phyloP scores from a whole-genome alignment of 2,113 vertebrate species.

The Grammomys dolichurus region DNA sequence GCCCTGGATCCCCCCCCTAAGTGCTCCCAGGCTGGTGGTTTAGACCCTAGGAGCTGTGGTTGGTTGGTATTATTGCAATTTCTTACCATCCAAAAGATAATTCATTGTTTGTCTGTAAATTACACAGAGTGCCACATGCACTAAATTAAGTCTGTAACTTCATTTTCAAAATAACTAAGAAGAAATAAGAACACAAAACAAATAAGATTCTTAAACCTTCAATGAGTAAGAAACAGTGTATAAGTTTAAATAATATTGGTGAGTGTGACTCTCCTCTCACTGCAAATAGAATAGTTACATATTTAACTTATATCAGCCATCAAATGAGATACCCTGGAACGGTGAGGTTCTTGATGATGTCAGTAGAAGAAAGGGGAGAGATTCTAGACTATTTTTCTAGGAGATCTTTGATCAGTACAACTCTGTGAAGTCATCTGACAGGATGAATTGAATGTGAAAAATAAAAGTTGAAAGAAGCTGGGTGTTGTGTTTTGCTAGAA shows the following conservation, averaged over 20 bases:
- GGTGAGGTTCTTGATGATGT: neutral
- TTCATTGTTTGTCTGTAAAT: slow-evolving; percentile 11
- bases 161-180: slow-evolving; percentile 57
- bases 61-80: neutral
- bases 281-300: neutral
- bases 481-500: neutral
- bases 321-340: neutral
- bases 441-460: neutral
- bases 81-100: slow-evolving; percentile 25
- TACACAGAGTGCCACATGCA: slow-evolving; percentile 15
- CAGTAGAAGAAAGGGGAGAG: neutral
- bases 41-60: too few species aligned
- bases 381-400: neutral
- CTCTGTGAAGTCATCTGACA: neutral
- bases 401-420: neutral
- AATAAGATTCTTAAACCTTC: neutral
- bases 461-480: neutral
- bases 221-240: neutral
- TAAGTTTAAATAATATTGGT: neutral
- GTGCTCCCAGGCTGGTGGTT: too few species aligned
- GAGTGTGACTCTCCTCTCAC: neutral
- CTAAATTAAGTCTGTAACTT: slow-evolving; percentile 37
- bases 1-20: too few species aligned
- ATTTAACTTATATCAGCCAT: neutral
- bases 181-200: slow-evolving; percentile 17